Conservation (phyloP, 1,140 invertebrate species). For the Amyelois transitella region DNA sequence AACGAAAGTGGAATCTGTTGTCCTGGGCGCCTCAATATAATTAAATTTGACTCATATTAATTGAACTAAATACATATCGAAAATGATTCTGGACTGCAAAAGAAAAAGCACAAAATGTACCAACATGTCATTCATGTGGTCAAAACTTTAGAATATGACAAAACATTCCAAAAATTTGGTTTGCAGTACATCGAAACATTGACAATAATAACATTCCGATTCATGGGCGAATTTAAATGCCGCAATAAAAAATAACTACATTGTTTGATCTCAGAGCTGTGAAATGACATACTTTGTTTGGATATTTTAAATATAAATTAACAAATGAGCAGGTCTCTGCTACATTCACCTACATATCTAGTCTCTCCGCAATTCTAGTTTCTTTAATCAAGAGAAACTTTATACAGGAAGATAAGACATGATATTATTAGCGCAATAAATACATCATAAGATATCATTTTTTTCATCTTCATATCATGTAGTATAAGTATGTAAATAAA, state of each 20-base stretch:
- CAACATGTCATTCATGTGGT: too few relatives aligned
- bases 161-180: not conserved
- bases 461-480: constrained; percentile 8
- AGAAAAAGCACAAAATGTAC: not conserved
- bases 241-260: too few relatives aligned
- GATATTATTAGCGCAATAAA: not conserved
- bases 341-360: not conserved
- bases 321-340: not conserved
- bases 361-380: not conserved
- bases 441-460: constrained; percentile 1
- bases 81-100: not conserved
- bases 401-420: not conserved
- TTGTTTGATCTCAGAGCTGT: not conserved
- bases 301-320: too few relatives aligned
- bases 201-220: not conserved
- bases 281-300: not conserved
- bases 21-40: not conserved
- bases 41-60: not conserved
- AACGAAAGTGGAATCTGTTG: too few relatives aligned
- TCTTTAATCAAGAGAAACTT: not conserved
- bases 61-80: not conserved
- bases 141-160: too few relatives aligned
- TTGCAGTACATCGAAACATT: not conserved
- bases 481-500: not conserved
- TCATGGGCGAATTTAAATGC: too few relatives aligned